phyloP scores from a whole-genome alignment of 1,140 invertebrate genomes.

The Plutomurus gul region DNA sequence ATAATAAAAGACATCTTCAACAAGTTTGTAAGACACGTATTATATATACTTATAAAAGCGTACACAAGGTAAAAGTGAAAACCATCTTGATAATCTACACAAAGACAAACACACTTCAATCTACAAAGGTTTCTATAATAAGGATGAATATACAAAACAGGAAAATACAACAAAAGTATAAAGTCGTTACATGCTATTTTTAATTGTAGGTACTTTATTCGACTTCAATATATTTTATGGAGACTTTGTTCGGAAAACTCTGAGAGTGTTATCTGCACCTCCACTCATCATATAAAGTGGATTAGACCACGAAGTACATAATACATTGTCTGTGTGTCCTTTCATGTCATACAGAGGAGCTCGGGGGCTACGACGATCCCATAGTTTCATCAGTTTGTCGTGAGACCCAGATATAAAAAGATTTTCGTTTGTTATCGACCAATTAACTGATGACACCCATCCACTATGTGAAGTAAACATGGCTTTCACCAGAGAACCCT shows the following conservation, averaged over 20 bases:
- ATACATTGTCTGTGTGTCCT: conserved; percentile 92
- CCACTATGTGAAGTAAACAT: conserved; percentile 87
- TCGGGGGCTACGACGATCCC: conserved; percentile 92
- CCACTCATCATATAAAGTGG: conserved; percentile 85
- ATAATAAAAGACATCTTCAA: too few species aligned
- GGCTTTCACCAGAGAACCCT: conserved; percentile 82
- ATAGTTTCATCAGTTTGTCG: conserved; percentile 89
- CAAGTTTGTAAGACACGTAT: too few species aligned
- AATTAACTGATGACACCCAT: conserved; percentile 88
- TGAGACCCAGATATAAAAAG: conserved; percentile 92
- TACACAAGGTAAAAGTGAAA: too few species aligned
- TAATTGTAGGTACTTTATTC: not conserved
- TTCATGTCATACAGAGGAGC: conserved; percentile 89
- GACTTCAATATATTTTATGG: not conserved
- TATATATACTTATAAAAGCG: too few species aligned
- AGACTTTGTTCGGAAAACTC: conserved; percentile 77
- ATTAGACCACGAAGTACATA: conserved; percentile 93
- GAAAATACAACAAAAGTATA: too few species aligned
- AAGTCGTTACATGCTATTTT: too few species aligned
- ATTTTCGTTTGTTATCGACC: conserved; percentile 83
- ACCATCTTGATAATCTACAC: not conserved
- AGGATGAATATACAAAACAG: too few species aligned
- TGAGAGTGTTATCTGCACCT: conserved; percentile 88
- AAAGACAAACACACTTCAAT: not conserved
- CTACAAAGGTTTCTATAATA: too few species aligned